A percentile compares a stretch with the other conserved stretches of the same genome.
Evolutionary conservation across 2,797 vertebrate genomes (phyloP).

Genomic region (Heterohyrax brucei): DNA sequence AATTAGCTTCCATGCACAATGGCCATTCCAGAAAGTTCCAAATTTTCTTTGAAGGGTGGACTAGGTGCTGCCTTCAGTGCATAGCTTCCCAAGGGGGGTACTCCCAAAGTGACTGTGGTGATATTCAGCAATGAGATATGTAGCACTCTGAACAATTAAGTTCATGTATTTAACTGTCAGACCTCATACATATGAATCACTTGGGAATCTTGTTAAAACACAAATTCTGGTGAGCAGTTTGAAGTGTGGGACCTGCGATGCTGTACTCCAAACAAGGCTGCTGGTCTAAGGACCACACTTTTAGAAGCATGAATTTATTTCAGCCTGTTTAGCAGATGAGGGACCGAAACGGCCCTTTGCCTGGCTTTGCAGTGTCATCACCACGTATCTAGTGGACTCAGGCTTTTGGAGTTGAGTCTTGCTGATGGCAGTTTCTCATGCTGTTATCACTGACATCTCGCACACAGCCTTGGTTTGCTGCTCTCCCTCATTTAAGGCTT

Average conservation of each 20-base stretch:
- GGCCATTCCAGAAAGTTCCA: too few relatives aligned
- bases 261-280: conserved; percentile 16
- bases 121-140: too few relatives aligned
- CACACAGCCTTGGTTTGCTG: not conserved
- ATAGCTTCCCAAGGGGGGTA: too few relatives aligned
- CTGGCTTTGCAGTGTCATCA: not conserved
- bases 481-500: conserved; percentile 45
- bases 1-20: too few relatives aligned
- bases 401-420: not conserved
- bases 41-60: too few relatives aligned
- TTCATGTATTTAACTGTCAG: too few relatives aligned
- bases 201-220: conserved; percentile 46
- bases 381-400: not conserved
- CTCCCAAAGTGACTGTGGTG: too few relatives aligned
- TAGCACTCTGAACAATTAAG: too few relatives aligned
- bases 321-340: conserved; percentile 29
- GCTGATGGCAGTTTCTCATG: conserved; percentile 44
- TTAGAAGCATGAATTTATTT: conserved; percentile 57
- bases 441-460: not conserved
- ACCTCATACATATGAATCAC: conserved; percentile 21
- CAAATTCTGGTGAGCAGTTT: conserved; percentile 34
- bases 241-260: not conserved
- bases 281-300: not conserved
- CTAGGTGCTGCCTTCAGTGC: too few relatives aligned
- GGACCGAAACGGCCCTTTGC: not conserved